Base-by-base conservation (phyloP, 2,113 vertebrate genomes). In the Pachyramphus minor region DNA sequence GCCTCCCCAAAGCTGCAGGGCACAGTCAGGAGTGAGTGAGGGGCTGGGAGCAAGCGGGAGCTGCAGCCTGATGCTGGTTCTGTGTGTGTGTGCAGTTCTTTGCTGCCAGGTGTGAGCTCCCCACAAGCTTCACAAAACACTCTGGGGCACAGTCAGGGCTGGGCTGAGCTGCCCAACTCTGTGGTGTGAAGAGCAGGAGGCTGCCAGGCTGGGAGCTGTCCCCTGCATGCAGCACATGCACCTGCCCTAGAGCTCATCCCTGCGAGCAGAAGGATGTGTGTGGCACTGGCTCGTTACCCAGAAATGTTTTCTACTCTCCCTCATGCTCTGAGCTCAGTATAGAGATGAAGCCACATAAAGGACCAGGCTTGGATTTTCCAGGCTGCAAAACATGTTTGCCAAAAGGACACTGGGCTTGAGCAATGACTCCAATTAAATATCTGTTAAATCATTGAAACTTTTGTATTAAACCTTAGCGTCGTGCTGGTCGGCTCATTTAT, bases 181-280 rank as follows among this genome's bases (percentile, higher is more conserved):
- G n/a, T n/a, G n/a, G n/a, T n/a, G n/a, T n/a, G n/a, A 18, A 5
- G 20, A 47, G 56, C 58, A 45, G 59, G 11, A 14, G 41, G 41
- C 41, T 42, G 41, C 41, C 1, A 9, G 39, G 39, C 64, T 68
- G 47, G 0, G 1, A 25, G 33, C 63, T 56, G 60, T 20, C n/a
- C 56, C 35, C 69, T 53, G 3, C 6, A 5, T n/a, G 3, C n/a
- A n/a, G n/a, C n/a, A 5, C 3, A 1, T 12, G 25, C 24, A 0
- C 1, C 16, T 2, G 39, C 58, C 82, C 68, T 27, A 62, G 8
- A 47, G 49, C 49, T 55, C 73, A 23, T 5, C 37, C 50, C 24
- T 47, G n/a, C 28, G 8, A 5, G 71, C n/a, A 15, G 17, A 9
- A 35, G 37, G 60, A 8, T 11, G 19, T 3, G 4, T 37, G 69